Base-by-base conservation (phyloP, 2,797 vertebrate species). In the Enteromius argenteus region DNA sequence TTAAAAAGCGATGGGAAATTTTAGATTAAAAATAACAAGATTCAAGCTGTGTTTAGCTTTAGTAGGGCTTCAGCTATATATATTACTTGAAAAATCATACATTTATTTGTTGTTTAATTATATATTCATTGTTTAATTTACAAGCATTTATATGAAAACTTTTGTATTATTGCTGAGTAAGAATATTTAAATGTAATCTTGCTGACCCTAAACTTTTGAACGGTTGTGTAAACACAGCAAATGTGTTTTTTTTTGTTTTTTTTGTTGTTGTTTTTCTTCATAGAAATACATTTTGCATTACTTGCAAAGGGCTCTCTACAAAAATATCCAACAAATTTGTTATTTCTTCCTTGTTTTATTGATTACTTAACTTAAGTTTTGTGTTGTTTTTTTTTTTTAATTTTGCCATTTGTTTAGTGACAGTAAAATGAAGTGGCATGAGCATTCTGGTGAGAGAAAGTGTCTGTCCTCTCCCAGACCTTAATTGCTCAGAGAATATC, bases 401-500 rank as follows among this genome's bases (percentile, higher is more conserved):
- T 49, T 30, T 87, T 35, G 3, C 23, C 30, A 14, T 37, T 72
- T 80, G 64, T 85, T 72, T 73, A 84, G 80, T 68, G 62, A 68
- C 67, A 74, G 46, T 77, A 76, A 75, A 81, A 86, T 53, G 35
- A 56, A 83, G 69, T 71, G 85, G 72, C 75, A 78, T 80, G 9
- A 62, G 64, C 27, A 23, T 53, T 46, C 53, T 85, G 71, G 44
- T 83, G 15, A 64, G 23, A 78, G n/a, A 13, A 5, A 2, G 9
- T 64, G 37, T 77, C 56, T 62, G 56, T 30, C 15, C 27, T 44
- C 60, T 79, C 27, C 60, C 77, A 79, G 44, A n/a, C 76, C 4
- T 66, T 79, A 67, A 51, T 67, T 79, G 62, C 27, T 79, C 6
- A 35, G 77, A 78, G 71, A 79, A 62, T 71, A 72, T 80, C 72